A percentile compares a stretch with the other conserved stretches of the same genome.
Conservation (phyloP, 2,888 invertebrate genomes). For the Eristalis intricaria region DNA sequence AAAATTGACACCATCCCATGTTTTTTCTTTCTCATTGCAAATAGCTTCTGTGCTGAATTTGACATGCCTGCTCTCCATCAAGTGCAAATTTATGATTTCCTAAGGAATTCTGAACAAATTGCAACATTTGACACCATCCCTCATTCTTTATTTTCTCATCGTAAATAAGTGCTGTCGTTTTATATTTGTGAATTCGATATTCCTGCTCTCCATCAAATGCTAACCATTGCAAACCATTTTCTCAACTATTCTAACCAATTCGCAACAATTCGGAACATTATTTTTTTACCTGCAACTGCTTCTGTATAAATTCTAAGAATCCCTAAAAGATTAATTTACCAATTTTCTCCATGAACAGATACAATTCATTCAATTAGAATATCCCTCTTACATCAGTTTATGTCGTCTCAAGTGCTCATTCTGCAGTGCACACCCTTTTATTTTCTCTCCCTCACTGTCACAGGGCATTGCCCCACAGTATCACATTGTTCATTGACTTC, state of each 20-base stretch:
- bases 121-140: no score
- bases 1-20: no score
- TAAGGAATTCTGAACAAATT: background rate
- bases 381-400: constrained; percentile 40
- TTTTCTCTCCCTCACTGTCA: background rate
- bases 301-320: no score
- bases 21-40: no score
- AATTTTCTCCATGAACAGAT: background rate
- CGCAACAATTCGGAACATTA: background rate
- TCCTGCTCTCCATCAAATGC: no score
- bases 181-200: no score
- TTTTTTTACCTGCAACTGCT: no score
- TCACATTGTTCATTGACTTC: background rate
- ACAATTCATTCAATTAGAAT: constrained; percentile 63
- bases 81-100: background rate
- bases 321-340: no score
- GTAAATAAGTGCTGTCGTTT: no score
- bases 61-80: background rate
- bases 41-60: no score
- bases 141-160: no score
- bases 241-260: background rate
- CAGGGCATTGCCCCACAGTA: constrained; percentile 2
- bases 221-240: no score
- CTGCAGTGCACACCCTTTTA: background rate
- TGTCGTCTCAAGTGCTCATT: constrained; percentile 61